Evolutionary conservation across 2,797 vertebrate genomes (phyloP).

Genomic region (Vespertilio murinus): DNA sequence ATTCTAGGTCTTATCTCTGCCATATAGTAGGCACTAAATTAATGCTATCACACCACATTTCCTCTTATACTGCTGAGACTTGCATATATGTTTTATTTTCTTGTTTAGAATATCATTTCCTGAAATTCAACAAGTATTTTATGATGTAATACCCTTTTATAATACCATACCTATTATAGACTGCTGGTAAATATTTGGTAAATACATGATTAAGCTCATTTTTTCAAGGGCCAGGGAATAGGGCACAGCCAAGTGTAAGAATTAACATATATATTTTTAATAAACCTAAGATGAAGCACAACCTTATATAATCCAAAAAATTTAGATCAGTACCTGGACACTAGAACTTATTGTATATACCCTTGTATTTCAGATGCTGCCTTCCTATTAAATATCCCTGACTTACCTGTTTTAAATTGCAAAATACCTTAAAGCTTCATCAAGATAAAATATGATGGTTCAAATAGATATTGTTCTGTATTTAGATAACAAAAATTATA

Average conservation of each 20-base stretch:
- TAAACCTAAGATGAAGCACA: not conserved
- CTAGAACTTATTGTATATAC: not conserved
- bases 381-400: not conserved
- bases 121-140: not conserved
- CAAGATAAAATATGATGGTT: not conserved
- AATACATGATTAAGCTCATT: not conserved
- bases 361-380: not conserved
- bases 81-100: not conserved
- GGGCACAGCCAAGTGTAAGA: not conserved
- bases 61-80: not conserved
- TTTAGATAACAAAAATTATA: constrained; percentile 11
- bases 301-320: not conserved
- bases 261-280: not conserved
- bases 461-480: not conserved
- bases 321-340: not conserved
- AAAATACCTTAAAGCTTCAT: not conserved
- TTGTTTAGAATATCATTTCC: not conserved
- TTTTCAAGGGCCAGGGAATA: not conserved
- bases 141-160: not conserved
- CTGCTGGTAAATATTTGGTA: constrained; percentile 31
- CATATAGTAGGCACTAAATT: not conserved
- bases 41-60: not conserved
- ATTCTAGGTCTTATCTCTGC: not conserved
- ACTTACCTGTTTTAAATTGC: not conserved
- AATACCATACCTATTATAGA: not conserved